phyloP scores from a whole-genome alignment of 2,113 vertebrate genomes.

The Solea senegalensis region DNA sequence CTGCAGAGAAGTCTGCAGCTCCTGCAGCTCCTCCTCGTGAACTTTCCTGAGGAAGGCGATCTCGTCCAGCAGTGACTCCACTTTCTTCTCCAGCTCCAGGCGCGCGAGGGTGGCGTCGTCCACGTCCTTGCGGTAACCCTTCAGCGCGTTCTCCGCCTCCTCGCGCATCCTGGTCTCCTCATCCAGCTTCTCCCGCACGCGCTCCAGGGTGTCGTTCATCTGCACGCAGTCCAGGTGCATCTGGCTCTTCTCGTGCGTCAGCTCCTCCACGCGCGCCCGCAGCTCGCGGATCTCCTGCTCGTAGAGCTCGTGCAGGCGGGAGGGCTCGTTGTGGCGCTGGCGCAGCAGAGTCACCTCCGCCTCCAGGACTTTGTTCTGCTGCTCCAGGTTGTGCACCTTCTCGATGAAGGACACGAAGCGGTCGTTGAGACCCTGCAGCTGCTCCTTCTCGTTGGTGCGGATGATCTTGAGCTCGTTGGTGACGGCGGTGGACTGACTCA shows the following conservation, averaged over 20 bases:
- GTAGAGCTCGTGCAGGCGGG: constrained; percentile 84
- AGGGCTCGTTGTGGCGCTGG: constrained; percentile 82
- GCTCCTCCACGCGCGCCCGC: constrained; percentile 79
- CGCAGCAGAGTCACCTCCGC: constrained; percentile 82
- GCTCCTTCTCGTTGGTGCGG: constrained; percentile 87
- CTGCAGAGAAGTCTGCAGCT: constrained; percentile 82
- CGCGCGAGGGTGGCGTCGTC: constrained; percentile 81
- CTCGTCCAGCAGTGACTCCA: constrained; percentile 85
- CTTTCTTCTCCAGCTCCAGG: constrained; percentile 85
- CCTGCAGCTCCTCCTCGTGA: constrained; percentile 84
- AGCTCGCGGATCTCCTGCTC: constrained; percentile 86
- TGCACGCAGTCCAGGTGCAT: constrained; percentile 84
- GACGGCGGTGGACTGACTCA: constrained; percentile 83
- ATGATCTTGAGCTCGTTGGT: constrained; percentile 86
- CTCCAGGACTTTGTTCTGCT: constrained; percentile 85
- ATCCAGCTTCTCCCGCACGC: constrained; percentile 78
- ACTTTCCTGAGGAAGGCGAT: constrained; percentile 85
- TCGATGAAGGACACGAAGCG: constrained; percentile 87
- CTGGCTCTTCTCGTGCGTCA: constrained; percentile 84
- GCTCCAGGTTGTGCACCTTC: constrained; percentile 85
- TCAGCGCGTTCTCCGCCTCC: constrained; percentile 81
- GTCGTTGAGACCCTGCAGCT: constrained; percentile 87
- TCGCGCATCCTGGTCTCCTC: constrained; percentile 79
- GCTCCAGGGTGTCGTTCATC: constrained; percentile 79
- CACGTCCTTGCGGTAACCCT: constrained; percentile 81